These are phyloP conservation scores for Dallia pectoralis DNA, from an alignment of 2,797 vertebrate species.

Conservation along the genomic window DNA sequence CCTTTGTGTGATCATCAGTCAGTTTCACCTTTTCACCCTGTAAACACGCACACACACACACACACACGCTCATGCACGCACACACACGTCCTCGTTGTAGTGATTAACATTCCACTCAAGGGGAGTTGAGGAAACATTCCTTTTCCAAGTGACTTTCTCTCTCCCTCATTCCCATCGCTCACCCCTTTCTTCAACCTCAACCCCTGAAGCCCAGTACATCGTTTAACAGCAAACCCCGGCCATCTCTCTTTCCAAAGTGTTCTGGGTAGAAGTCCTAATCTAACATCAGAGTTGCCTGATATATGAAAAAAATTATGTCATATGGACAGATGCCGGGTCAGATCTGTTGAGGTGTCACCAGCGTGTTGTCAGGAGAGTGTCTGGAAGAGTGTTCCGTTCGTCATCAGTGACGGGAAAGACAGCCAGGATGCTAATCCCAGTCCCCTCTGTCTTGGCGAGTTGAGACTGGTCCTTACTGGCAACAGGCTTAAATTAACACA, in stretches of 20 bases:
- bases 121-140: background rate
- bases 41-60: background rate
- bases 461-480: background rate
- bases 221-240: constrained; percentile 48
- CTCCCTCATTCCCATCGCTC: constrained; percentile 27
- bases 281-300: no score
- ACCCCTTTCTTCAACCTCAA: constrained; percentile 40
- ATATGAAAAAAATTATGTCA: no score
- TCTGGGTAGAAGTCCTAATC: background rate
- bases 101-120: constrained; percentile 5
- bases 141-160: background rate
- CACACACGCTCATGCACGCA: no score
- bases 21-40: background rate
- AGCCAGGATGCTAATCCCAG: background rate
- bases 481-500: background rate
- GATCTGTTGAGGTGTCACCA: no score
- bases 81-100: background rate
- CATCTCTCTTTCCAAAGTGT: background rate
- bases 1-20: background rate
- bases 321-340: no score
- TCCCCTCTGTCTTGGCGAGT: background rate
- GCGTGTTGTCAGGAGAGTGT: background rate
- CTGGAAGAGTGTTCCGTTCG: no score
- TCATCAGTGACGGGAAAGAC: background rate
- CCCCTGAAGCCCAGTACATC: no score